Evolutionary conservation across 37 sponge, comb jelly and placozoan species (phyloP), one percentile per base, ranked within the genome.

Genomic region (Mnemiopsis leidyi): DNA sequence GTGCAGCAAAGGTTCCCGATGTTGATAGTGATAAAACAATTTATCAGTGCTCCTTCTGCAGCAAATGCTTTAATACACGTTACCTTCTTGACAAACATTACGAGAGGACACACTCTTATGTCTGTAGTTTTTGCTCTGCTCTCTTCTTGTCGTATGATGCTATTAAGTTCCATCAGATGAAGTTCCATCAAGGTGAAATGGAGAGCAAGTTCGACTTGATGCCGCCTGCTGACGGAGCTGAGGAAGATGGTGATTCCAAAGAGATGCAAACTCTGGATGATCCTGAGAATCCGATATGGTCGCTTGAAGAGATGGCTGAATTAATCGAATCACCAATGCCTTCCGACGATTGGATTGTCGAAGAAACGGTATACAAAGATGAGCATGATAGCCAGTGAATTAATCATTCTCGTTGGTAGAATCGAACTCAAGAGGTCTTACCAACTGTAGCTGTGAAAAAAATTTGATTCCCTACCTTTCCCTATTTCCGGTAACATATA

Each of bases 211-310:
- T 13, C n/a, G 39, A 28, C 0, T 0, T 33, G 28, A 38, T 40
- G 32, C n/a, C 36, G 2, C 20, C 40, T 0, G 21, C 23, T 39
- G 61, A 40, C 24, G 48, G 24, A 40, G 48, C 38, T 13, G 2
- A 39, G 36, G 82, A 82, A 9, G 82, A 23, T 7, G 1, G 1
- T 23, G 7, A 2, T 3, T 34, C 30, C 36, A 36, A 30, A 23
- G 24, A 20, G 5, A 13, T n/a, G 26, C 90, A 38, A 61, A 34
- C 79, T 31, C 79, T 77, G 1, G 79, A 77, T 34, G 61, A 85
- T 39, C 61, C 61, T 38, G 90, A 85, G 25, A 85, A 85, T 61
- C 90, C 90, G 18, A 85, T 85, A 1, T 85, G 90, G 90, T 40
- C 61, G 33, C 29, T 85, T 5, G 90, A 85, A 25, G 90, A 85